Conservation (phyloP, 2,888 invertebrate genomes). For the Busseola fusca region DNA sequence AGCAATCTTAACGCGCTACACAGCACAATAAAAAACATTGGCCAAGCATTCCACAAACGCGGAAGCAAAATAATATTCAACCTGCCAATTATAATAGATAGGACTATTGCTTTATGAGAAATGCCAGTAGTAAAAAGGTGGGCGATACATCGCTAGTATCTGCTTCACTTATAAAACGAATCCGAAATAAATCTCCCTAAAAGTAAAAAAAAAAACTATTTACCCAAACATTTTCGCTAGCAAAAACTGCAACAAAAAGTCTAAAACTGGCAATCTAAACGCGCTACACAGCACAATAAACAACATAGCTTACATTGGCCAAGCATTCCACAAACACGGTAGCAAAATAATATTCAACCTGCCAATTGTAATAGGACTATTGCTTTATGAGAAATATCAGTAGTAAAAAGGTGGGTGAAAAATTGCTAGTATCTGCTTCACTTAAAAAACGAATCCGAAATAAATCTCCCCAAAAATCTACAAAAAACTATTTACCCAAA, state of each 20-base stretch:
- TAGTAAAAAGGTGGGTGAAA: background rate
- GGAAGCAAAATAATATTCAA: no score
- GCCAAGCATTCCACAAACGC: slow-evolving; percentile 27
- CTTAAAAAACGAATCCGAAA: background rate
- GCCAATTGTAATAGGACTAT: no score
- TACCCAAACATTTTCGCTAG: background rate
- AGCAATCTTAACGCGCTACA: slow-evolving; percentile 22
- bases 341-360: no score
- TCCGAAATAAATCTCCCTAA: background rate
- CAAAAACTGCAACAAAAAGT: background rate
- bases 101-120: no score
- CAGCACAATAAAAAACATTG: slow-evolving; percentile 24
- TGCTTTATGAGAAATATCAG: no score
- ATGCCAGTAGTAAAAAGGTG: no score
- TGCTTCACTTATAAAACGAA: background rate
- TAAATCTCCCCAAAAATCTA: background rate
- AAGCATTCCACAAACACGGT: slow-evolving; percentile 8
- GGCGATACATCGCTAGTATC: no score
- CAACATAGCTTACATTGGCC: slow-evolving; percentile 30
- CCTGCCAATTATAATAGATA: no score
- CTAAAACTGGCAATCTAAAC: slow-evolving; percentile 27
- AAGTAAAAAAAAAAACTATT: background rate
- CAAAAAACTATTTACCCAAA: background rate
- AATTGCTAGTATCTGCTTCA: background rate
- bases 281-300: slow-evolving; percentile 12